Evolutionary conservation across 2,888 invertebrate genomes (phyloP).

Genomic region (Leptura quadrifasciata): DNA sequence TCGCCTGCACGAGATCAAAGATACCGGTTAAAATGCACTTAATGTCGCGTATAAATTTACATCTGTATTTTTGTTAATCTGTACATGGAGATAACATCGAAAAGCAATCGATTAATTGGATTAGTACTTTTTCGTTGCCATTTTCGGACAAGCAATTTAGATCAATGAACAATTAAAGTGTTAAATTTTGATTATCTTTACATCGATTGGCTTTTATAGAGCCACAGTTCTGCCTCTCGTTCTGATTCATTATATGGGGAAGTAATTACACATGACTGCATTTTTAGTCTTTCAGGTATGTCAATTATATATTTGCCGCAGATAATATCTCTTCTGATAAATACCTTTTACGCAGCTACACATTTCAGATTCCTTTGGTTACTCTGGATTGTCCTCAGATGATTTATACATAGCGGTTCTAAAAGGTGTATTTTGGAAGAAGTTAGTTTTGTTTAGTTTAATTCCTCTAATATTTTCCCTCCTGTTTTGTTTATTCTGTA

Average conservation of each 20-base stretch:
- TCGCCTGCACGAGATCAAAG: conserved; percentile 43
- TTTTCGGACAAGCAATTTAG: conserved; percentile 50
- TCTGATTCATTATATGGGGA: conserved; percentile 42
- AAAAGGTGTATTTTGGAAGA: background rate
- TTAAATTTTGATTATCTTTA: conserved; percentile 58
- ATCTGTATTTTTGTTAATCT: conserved; percentile 49
- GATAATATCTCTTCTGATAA: conserved; percentile 48
- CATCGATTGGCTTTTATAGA: conserved; percentile 52
- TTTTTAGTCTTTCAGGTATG: conserved; percentile 44
- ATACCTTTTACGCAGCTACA: conserved; percentile 35
- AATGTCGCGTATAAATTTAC: conserved; percentile 50
- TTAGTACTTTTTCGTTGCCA: conserved; percentile 45
- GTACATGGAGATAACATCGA: conserved; percentile 44
- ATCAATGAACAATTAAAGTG: conserved; percentile 52
- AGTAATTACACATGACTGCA: conserved; percentile 43
- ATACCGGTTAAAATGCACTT: conserved; percentile 44
- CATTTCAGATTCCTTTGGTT: conserved; percentile 27
- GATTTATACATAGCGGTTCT: background rate
- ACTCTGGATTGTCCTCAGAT: background rate
- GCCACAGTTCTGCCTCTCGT: conserved; percentile 24
- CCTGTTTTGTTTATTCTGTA: too few relatives aligned
- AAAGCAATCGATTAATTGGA: conserved; percentile 43
- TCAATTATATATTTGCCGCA: conserved; percentile 42
- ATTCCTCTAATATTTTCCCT: too few relatives aligned
- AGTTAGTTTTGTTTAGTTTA: too few relatives aligned